Base-by-base conservation (phyloP, 1,140 invertebrate genomes). In the Drosophila takahashii region DNA sequence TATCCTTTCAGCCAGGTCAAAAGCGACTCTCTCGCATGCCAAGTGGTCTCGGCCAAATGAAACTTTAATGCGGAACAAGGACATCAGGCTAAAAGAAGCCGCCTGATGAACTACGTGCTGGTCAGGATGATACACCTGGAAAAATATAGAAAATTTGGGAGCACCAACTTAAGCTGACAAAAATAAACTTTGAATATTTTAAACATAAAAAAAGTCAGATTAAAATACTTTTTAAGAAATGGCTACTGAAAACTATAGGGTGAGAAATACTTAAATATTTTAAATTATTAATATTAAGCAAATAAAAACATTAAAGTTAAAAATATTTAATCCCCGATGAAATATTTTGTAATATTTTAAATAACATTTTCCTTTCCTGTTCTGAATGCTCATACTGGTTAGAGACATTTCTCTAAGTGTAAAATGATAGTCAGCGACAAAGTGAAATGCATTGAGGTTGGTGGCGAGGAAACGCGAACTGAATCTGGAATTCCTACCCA, bases 61-160 rank as follows among this genome's bases (percentile, higher is more conserved):
- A 87, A 89, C 39, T 70, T 71, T 87, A 89, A 89, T 87, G 84
- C 42, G 27, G 6, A 13, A 26, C 69, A 61, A 75, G 65, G 47
- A 71, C 74, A 64, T 58, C 64, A 60, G 22, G 54, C 58, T 27
- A 47, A n/a, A 54, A 59, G 29, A 18, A 61, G 36, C 27, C 29
- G 29, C 51, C 32, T 36, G 37, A 59, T 61, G 11, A 32, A 42
- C 57, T 78, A 86, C 83, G 83, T 86, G 83, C 11, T 76, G 83
- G 83, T 69, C 83, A 79, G 39, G 29, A 26, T 34, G 15, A 7
- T 34, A 34, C 45, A 66, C 39, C 3, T 22, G 10, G 4, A 18
- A 62, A 18, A 27, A 10, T 5, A 7, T 4, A 10, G n/a, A 2
- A 2, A 11, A 11, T 11, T 37, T 27, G 4, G 1, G 5, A 29